A percentile compares a stretch with the other conserved stretches of the same genome.
phyloP scores from a whole-genome alignment of 2,888 invertebrate species.

The Lypha dubia region DNA sequence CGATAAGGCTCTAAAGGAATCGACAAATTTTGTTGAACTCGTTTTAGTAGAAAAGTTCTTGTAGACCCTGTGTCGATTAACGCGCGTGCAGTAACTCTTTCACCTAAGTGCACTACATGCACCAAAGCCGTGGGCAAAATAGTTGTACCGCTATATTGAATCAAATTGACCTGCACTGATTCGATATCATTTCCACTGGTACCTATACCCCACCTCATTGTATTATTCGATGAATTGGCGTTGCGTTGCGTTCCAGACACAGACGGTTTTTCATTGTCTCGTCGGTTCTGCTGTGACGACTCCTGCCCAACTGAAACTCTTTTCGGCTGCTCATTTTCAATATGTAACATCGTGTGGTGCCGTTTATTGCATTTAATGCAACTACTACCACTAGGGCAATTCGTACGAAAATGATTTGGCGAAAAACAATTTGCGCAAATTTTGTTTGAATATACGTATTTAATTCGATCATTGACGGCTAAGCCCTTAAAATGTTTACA shows the following conservation, averaged over 20 bases:
- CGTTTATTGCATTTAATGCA: not conserved
- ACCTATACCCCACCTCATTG: no score
- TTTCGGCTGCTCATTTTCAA: not conserved
- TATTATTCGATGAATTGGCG: not conserved
- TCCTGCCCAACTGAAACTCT: not conserved
- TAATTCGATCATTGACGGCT: conserved; percentile 5
- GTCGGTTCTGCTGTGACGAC: not conserved
- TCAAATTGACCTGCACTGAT: not conserved
- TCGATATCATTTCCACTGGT: no score
- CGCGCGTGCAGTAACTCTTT: conserved; percentile 21
- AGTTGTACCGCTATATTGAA: not conserved
- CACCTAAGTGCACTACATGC: conserved; percentile 2
- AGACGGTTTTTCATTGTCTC: not conserved
- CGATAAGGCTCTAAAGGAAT: no score
- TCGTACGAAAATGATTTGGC: conserved; percentile 13
- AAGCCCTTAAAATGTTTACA: conserved; percentile 40
- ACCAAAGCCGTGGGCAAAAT: not conserved
- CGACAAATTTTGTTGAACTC: conserved; percentile 15
- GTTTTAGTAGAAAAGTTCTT: not conserved
- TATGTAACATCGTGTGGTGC: not conserved
- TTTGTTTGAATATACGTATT: conserved; percentile 21
- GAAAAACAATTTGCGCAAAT: conserved; percentile 33
- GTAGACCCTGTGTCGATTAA: conserved; percentile 21
- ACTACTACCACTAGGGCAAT: conserved; percentile 20
- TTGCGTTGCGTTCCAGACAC: not conserved